These are phyloP conservation scores for Xiphorhynchus elegans DNA, from an alignment of 2,113 vertebrate species.

Conservation along the genomic window DNA sequence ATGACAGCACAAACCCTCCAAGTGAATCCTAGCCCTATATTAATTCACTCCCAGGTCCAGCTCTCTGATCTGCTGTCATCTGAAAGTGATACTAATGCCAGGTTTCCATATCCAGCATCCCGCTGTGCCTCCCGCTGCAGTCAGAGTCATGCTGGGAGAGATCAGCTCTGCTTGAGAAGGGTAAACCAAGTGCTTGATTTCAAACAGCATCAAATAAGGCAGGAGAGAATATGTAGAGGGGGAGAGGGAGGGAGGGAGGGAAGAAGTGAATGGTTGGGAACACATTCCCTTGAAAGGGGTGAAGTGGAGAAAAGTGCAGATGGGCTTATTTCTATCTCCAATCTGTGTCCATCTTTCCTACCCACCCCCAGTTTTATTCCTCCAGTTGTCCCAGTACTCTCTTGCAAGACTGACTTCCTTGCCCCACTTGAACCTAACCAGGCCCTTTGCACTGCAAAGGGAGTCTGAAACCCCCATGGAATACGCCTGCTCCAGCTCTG, in stretches of 20 bases:
- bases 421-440: background rate
- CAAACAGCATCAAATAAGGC: slow-evolving; percentile 44
- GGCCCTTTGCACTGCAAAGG: background rate
- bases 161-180: slow-evolving; percentile 42
- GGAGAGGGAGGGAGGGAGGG: slow-evolving; percentile 9
- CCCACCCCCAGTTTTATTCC: background rate
- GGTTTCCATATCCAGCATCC: slow-evolving; percentile 55
- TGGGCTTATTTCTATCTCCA: background rate
- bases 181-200: slow-evolving; percentile 64
- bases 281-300: background rate
- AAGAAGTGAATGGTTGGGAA: background rate
- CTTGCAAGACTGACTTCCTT: background rate
- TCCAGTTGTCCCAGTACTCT: background rate
- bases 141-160: slow-evolving; percentile 55
- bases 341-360: background rate
- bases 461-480: background rate
- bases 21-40: slow-evolving; percentile 54
- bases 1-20: slow-evolving; percentile 50
- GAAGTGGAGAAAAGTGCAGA: background rate
- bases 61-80: slow-evolving; percentile 56
- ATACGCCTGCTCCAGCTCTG: background rate
- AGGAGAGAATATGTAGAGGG: background rate
- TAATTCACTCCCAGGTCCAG: slow-evolving; percentile 56
- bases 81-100: slow-evolving; percentile 64
- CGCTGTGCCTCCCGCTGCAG: slow-evolving; percentile 47